phyloP scores from a whole-genome alignment of 2,797 vertebrate genomes.

The Sebastes cheni region DNA sequence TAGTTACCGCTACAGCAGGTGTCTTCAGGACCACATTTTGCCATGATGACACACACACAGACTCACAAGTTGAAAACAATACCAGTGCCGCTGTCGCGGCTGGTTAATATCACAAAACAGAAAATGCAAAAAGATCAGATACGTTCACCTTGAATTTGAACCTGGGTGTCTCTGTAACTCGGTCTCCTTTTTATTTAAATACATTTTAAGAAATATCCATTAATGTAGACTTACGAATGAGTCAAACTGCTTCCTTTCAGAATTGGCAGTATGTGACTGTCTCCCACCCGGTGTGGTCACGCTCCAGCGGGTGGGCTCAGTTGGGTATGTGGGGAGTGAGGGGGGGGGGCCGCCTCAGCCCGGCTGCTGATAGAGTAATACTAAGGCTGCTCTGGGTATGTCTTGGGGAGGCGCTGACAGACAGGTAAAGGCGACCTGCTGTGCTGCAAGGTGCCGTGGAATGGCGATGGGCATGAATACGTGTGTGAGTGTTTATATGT shows the following conservation, averaged over 20 bases:
- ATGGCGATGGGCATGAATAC: conserved; percentile 24
- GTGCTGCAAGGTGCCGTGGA: conserved; percentile 51
- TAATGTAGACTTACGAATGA: conserved; percentile 22
- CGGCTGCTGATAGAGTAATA: conserved; percentile 50
- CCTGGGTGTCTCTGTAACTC: not conserved
- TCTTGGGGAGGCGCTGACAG: conserved; percentile 56
- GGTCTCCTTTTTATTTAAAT: no score
- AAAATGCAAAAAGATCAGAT: conserved; percentile 1
- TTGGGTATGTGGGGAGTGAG: not conserved
- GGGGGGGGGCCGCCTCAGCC: conserved; percentile 19
- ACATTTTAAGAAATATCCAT: conserved; percentile 28
- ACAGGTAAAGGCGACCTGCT: conserved; percentile 57
- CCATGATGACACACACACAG: no score
- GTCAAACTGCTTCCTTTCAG: conserved; percentile 41
- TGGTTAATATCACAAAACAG: not conserved
- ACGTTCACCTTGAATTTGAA: not conserved
- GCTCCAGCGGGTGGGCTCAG: conserved; percentile 37
- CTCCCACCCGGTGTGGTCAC: conserved; percentile 60
- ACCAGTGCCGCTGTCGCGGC: not conserved
- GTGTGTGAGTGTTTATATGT: conserved; percentile 18
- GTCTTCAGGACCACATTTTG: no score
- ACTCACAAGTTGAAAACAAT: no score
- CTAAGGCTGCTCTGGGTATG: conserved; percentile 41
- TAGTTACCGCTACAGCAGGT: no score
- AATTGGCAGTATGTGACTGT: conserved; percentile 20